These are phyloP conservation scores for Polymixis lichenea DNA, from an alignment of 2,888 invertebrate genomes.

Conservation along the genomic window DNA sequence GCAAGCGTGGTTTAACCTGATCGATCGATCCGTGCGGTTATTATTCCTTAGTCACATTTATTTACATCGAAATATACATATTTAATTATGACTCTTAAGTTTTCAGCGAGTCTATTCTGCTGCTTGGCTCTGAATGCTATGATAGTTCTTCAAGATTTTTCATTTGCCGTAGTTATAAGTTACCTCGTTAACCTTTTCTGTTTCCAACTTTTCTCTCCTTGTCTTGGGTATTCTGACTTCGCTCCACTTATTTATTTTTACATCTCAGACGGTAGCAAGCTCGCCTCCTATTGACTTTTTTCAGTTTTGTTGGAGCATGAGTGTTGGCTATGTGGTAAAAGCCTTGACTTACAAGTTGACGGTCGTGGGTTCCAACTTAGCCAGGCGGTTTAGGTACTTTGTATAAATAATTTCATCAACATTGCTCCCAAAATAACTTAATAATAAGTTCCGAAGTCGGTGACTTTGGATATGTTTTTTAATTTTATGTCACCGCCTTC, in stretches of 20 bases:
- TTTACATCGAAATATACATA: background rate
- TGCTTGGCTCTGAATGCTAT: background rate
- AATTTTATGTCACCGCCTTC: too few relatives aligned
- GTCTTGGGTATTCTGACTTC: background rate
- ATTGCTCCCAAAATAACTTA: too few relatives aligned
- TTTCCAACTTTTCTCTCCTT: background rate
- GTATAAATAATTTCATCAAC: too few relatives aligned
- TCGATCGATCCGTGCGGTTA: too few relatives aligned
- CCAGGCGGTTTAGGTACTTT: too few relatives aligned
- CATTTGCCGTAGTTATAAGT: background rate
- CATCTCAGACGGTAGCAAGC: background rate
- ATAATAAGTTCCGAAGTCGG: too few relatives aligned
- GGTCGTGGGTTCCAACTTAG: too few relatives aligned
- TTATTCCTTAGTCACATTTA: too few relatives aligned
- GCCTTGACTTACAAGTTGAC: background rate
- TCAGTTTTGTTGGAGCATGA: background rate
- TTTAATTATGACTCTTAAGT: background rate
- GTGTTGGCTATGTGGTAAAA: background rate
- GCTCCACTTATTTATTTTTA: background rate
- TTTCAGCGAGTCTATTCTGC: background rate
- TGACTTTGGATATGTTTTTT: too few relatives aligned
- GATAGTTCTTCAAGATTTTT: background rate
- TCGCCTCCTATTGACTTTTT: background rate
- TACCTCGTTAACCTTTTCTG: background rate
- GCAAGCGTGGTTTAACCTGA: too few relatives aligned